A percentile compares a stretch with the other conserved stretches of the same genome.
phyloP scores from a whole-genome alignment of 1,140 invertebrate species.

The Drosophila simulans region DNA sequence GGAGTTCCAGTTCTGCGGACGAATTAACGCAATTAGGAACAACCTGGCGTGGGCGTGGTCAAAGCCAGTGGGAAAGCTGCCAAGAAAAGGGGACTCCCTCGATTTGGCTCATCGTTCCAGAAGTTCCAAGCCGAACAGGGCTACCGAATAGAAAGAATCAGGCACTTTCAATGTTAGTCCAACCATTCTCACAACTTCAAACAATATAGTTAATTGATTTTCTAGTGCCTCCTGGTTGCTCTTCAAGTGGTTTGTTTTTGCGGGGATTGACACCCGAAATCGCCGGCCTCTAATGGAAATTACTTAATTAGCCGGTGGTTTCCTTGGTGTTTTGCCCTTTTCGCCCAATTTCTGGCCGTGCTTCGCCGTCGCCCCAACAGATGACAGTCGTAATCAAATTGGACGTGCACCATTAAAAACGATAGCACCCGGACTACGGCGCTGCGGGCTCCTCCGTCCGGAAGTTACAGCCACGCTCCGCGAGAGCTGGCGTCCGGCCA shows the following conservation, averaged over 20 bases:
- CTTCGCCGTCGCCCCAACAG: constrained; percentile 43
- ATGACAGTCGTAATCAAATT: constrained; percentile 80
- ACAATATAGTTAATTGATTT: constrained; percentile 7
- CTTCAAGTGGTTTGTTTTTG: constrained; percentile 11
- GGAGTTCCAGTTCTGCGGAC: constrained; percentile 1
- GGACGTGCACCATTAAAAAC: constrained; percentile 79
- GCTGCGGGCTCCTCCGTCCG: constrained; percentile 12
- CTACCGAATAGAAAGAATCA: neutral
- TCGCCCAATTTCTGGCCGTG: constrained; percentile 23
- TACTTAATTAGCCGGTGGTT: constrained; percentile 66
- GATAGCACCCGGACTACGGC: constrained; percentile 45
- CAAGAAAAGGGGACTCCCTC: constrained; percentile 19
- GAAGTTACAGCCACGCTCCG: constrained; percentile 58
- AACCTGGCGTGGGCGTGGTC: constrained; percentile 26
- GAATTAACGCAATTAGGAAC: constrained; percentile 47
- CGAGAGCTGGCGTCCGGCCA: constrained; percentile 51
- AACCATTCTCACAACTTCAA: too few species aligned
- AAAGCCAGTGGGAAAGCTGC: neutral
- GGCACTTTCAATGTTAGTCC: too few species aligned
- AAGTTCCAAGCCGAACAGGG: constrained; percentile 29
- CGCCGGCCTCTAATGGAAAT: constrained; percentile 57
- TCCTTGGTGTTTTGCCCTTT: constrained; percentile 21
- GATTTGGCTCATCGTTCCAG: constrained; percentile 52
- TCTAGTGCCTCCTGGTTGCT: constrained; percentile 1
- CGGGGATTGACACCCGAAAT: neutral